phyloP scores from a whole-genome alignment of 2,797 vertebrate species.

The Sardinella longiceps region DNA sequence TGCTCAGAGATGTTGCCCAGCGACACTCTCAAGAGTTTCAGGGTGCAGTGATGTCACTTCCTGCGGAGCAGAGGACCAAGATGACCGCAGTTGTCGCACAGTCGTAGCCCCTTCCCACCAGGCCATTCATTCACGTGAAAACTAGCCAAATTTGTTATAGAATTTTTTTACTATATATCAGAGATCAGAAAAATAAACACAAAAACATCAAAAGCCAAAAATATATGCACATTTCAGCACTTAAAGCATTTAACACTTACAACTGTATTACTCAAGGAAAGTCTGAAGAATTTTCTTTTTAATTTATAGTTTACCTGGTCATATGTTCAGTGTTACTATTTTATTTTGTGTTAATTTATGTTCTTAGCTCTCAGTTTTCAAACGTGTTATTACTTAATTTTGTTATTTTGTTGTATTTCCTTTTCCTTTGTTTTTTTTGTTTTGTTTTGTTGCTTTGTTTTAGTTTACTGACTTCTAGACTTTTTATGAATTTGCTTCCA shows the following conservation, averaged over 20 bases:
- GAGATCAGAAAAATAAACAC: background rate
- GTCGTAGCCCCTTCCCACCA: conserved; percentile 55
- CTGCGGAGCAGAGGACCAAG: conserved; percentile 73
- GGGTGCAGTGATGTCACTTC: conserved; percentile 74
- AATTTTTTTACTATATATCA: conserved; percentile 50
- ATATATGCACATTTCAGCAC: conserved; percentile 42
- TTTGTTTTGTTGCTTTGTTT: background rate
- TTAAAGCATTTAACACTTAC: conserved; percentile 39
- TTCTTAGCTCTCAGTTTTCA: conserved; percentile 12
- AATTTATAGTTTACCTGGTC: conserved; percentile 60
- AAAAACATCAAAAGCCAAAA: conserved; percentile 31
- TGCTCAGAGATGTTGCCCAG: conserved; percentile 76
- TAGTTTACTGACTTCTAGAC: background rate
- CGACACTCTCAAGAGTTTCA: conserved; percentile 78
- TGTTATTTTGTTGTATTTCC: background rate
- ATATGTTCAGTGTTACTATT: conserved; percentile 53
- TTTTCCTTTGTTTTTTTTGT: conserved; percentile 32
- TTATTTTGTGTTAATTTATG: conserved; percentile 23
- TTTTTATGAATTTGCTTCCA: conserved; percentile 1
- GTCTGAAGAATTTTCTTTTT: conserved; percentile 51
- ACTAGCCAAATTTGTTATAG: conserved; percentile 34
- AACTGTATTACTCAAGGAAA: conserved; percentile 35
- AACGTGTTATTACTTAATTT: conserved; percentile 26
- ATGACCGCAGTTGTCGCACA: conserved; percentile 62
- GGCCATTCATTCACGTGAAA: conserved; percentile 38